Conservation (phyloP, 2,797 vertebrate species). For the Tachyglossus aculeatus region DNA sequence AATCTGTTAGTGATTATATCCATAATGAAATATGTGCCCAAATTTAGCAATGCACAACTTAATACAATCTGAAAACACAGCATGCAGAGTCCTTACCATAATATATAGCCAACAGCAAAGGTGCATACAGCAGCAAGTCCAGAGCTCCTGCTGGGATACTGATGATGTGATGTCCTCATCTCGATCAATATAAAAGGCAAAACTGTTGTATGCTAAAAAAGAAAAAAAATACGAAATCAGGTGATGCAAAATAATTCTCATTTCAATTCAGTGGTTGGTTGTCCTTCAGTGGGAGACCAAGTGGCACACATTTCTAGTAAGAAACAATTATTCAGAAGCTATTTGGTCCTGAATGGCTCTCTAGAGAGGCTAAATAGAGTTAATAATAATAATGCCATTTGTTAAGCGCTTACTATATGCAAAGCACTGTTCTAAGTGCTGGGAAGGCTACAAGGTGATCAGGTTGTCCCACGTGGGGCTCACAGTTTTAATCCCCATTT, state of each 20-base stretch:
- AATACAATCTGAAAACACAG: conserved; percentile 64
- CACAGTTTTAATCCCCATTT: too few relatives aligned
- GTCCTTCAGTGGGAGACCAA: conserved; percentile 2
- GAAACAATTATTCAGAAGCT: not conserved
- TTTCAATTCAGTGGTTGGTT: not conserved
- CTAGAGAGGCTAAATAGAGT: not conserved
- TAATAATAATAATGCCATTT: too few relatives aligned
- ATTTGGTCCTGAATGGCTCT: not conserved
- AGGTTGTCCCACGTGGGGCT: too few relatives aligned
- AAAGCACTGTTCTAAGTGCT: too few relatives aligned
- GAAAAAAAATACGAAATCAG: conserved; percentile 49
- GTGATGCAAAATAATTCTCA: conserved; percentile 55
- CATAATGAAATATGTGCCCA: conserved; percentile 72
- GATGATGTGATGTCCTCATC: conserved; percentile 95
- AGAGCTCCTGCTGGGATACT: conserved; percentile 89
- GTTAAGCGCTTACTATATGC: too few relatives aligned
- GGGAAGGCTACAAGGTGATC: too few relatives aligned
- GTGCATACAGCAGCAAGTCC: conserved; percentile 87
- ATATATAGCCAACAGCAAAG: conserved; percentile 90
- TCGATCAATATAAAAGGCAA: conserved; percentile 98
- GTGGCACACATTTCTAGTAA: not conserved
- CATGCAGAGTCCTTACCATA: conserved; percentile 84
- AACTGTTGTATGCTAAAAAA: conserved; percentile 92
- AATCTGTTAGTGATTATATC: conserved; percentile 75
- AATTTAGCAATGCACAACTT: conserved; percentile 69